Evolutionary conservation across 2,113 vertebrate species (phyloP).

Genomic region (Eidolon helvum): DNA sequence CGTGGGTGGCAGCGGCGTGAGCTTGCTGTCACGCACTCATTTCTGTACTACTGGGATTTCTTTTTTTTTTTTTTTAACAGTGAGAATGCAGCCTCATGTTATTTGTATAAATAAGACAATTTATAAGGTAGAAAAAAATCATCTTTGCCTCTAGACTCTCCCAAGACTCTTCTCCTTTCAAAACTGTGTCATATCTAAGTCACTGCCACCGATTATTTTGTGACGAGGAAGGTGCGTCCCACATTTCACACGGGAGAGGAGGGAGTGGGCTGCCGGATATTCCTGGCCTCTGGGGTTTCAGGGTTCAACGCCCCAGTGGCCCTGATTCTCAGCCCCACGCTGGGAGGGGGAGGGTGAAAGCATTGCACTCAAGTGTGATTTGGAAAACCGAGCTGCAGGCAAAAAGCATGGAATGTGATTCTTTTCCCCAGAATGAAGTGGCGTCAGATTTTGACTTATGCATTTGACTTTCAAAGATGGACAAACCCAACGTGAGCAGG

Average conservation of each 20-base stretch:
- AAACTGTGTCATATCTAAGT: not conserved
- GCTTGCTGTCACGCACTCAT: not conserved
- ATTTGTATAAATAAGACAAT: constrained; percentile 5
- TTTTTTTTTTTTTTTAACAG: not conserved
- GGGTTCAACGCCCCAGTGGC: not conserved
- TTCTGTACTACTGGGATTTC: not conserved
- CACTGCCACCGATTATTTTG: not conserved
- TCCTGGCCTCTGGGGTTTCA: not conserved
- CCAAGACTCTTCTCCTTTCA: not conserved
- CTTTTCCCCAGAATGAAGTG: not conserved
- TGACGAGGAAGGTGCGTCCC: not conserved
- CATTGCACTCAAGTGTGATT: accelerated
- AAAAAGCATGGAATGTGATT: not conserved
- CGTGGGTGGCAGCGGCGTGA: not conserved
- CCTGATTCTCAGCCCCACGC: not conserved
- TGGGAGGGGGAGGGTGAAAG: not conserved
- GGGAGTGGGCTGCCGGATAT: not conserved
- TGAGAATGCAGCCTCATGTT: not conserved
- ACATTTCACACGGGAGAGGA: not conserved
- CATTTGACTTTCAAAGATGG: not conserved
- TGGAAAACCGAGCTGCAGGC: not conserved
- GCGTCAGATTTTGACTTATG: not conserved
- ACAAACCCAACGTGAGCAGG: not conserved
- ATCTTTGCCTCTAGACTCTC: not conserved
- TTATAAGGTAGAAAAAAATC: not conserved